Percentiles rank a stretch among this genome's conserved stretches.
Evolutionary conservation across 2,888 invertebrate genomes (phyloP).

Genomic region (Anorthoa munda): DNA sequence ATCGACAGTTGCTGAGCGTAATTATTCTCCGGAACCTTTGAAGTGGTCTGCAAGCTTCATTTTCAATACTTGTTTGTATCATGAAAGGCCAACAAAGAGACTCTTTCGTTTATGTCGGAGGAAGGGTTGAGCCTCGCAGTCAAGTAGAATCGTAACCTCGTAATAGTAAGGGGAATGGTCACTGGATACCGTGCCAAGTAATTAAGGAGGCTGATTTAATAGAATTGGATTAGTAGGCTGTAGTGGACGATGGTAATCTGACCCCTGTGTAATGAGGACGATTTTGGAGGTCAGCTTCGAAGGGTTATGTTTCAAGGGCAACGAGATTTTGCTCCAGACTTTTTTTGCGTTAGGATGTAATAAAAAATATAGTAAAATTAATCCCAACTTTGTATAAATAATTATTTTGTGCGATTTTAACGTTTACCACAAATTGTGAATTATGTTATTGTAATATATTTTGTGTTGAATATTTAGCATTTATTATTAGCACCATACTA

Average conservation of each 20-base stretch:
- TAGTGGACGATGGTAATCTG: slow-evolving; percentile 15
- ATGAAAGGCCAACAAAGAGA: slow-evolving; percentile 29
- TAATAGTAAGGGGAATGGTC: slow-evolving; percentile 30
- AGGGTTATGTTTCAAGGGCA: slow-evolving; percentile 9
- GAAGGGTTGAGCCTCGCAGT: slow-evolving; percentile 13
- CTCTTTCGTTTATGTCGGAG: slow-evolving; percentile 23
- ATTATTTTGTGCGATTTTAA: too few species aligned
- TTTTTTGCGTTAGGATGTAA: neutral
- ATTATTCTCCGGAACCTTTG: slow-evolving; percentile 12
- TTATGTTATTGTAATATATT: too few species aligned
- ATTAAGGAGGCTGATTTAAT: slow-evolving; percentile 55
- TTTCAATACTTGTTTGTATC: slow-evolving; percentile 6
- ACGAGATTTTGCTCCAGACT: neutral
- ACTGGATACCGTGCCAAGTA: slow-evolving; percentile 37
- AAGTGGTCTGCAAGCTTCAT: slow-evolving; percentile 19
- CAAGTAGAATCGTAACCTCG: slow-evolving; percentile 3
- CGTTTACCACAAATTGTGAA: too few species aligned
- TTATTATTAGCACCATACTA: too few species aligned
- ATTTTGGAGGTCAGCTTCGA: neutral
- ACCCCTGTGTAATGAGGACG: slow-evolving; percentile 24
- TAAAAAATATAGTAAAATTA: neutral
- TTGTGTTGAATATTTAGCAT: too few species aligned
- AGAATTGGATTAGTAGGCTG: slow-evolving; percentile 36
- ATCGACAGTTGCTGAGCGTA: neutral
- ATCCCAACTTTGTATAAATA: too few species aligned